These are phyloP conservation scores for Catalaphyllia jardinei DNA, from an alignment of 64 coral and sea anemone genomes.

Conservation along the genomic window DNA sequence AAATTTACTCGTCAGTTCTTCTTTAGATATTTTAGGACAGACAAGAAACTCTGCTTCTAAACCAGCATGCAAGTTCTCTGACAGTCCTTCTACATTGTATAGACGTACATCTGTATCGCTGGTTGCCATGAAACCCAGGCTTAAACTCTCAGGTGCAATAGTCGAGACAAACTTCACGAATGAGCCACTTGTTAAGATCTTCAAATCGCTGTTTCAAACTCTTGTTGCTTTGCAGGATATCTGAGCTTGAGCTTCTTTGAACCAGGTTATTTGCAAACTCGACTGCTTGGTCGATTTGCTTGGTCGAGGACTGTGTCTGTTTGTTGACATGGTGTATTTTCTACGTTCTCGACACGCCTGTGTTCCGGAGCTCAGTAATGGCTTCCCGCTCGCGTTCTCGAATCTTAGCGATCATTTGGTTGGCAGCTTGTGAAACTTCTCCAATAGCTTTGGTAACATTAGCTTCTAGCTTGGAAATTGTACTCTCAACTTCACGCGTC, in stretches of 20 bases:
- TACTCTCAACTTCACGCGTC: neutral
- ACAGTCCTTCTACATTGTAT: neutral
- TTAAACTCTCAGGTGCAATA: neutral
- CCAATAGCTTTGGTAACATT: neutral
- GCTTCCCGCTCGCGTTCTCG: conserved; percentile 19
- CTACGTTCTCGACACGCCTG: neutral
- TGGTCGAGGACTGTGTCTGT: neutral
- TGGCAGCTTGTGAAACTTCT: neutral
- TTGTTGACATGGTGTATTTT: neutral
- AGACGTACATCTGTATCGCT: neutral
- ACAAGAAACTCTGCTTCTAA: conserved; percentile 1
- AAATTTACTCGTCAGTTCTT: neutral
- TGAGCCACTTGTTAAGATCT: neutral
- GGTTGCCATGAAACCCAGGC: neutral
- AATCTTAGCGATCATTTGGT: neutral
- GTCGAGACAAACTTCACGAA: conserved; percentile 4
- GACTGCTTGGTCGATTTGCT: conserved; percentile 1
- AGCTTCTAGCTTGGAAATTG: neutral
- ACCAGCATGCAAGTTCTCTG: neutral
- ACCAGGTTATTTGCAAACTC: conserved; percentile 14
- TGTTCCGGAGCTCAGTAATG: neutral
- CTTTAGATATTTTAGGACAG: neutral
- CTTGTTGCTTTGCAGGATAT: conserved; percentile 6
- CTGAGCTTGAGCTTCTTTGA: conserved; percentile 5
- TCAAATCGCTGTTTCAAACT: neutral